Evolutionary conservation across 2,113 vertebrate species (phyloP), one percentile per base, ranked within the genome.

Genomic region (Cottus gobio): DNA sequence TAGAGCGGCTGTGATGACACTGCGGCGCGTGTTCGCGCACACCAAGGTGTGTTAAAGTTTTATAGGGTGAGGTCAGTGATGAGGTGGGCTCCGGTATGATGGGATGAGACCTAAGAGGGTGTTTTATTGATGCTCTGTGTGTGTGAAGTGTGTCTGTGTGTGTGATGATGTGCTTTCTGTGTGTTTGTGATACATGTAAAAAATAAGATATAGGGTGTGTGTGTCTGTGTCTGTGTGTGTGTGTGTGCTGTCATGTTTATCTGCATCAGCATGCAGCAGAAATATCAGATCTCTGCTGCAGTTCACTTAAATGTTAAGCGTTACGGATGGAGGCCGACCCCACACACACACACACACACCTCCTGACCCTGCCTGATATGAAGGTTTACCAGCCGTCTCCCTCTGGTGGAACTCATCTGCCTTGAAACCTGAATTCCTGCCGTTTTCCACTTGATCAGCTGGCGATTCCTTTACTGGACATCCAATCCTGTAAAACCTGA

Each of bases 11-110:
- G 87, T 90, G 90, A 91, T 85, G 89, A 91, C 87, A 90, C 85
- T 68, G 79, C 58, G 68, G 85, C 87, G 85, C 85, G 90, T 89
- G 88, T 87, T 74, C 84, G 71, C 39, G 50, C 82, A 77, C 87
- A 88, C 88, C 4, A 37, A 85, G 89, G 91, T 88, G 92, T 88
- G 91, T 92, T 90, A 92, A 92, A 90, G 80, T 91, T 93, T 91
- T 93, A 93, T 77, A 82, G 86, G 28, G 77, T 75, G 77, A 86
- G 90, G 89, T 91, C 89, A 90, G 87, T 90, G 92, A 94, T 92
- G 90, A 93, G 92, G 83, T 90, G 83, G 89, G 63, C 88, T 77
- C 85, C 75, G 89, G 89, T 90, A 90, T 91, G 90, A 92, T 91
- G 92, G 91, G 91, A 90, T 84, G 91, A 90, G 77, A 77, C 65